Conservation (phyloP, 2,113 vertebrate species). For the Pseudolaguvia tuberculata region DNA sequence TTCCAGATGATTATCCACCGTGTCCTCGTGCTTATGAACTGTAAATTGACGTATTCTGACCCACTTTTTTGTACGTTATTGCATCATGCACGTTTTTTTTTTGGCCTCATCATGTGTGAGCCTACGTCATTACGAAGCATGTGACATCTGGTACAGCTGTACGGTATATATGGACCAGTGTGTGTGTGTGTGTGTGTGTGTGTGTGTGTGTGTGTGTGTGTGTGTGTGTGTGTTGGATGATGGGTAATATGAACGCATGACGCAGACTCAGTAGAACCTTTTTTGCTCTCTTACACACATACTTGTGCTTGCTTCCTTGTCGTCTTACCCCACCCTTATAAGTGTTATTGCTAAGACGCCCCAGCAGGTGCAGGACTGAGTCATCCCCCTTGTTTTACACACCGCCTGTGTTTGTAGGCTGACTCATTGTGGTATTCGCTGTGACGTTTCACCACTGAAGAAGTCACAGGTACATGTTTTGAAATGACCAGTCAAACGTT, state of each 20-base stretch:
- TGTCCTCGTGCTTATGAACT: not conserved
- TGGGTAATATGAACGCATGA: not conserved
- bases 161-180: slow-evolving; percentile 15
- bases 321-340: slow-evolving; percentile 25
- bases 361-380: slow-evolving; percentile 66
- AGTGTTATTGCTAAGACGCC: slow-evolving; percentile 54
- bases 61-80: not conserved
- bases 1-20: not conserved
- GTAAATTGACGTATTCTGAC: not conserved
- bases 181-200: too few relatives aligned
- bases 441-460: slow-evolving; percentile 43
- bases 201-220: too few relatives aligned
- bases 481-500: slow-evolving; percentile 53
- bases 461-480: slow-evolving; percentile 55
- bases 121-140: not conserved
- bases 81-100: not conserved
- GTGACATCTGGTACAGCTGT: slow-evolving; percentile 26
- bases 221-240: not conserved
- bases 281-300: not conserved
- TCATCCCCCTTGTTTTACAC: slow-evolving; percentile 57
- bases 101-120: not conserved
- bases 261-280: slow-evolving; percentile 12
- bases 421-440: slow-evolving; percentile 30
- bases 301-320: not conserved
- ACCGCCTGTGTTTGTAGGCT: slow-evolving; percentile 30